Evolutionary conservation across 2,888 invertebrate genomes (phyloP), one percentile per base, ranked within the genome.

Genomic region (Drosophila mulleri): DNA sequence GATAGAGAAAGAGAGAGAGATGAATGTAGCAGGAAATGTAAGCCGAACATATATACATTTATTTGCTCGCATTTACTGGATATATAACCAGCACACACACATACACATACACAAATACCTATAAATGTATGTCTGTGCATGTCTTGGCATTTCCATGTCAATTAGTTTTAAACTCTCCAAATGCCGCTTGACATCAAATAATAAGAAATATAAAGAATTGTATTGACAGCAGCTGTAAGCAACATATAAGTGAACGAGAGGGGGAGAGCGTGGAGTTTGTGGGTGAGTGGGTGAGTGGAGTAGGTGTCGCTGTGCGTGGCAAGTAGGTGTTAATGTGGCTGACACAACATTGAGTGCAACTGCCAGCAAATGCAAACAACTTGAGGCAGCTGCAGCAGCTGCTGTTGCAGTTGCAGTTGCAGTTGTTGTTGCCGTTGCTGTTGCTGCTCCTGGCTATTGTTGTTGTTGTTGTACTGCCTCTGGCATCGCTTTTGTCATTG

Each of bases 21-120:
- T 77, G 80, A 75, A 74, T 87, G 80, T 62, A 63, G 65, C 71
- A 67, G 87, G 71, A 84, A 82, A 84, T 84, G 72, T 83, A 74
- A 76, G 70, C 3, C 9, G 3, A 41, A 9, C 4, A 18, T 18
- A 42, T 42, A 42, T 11, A 42, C 11, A 42, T 42, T 18, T 11
- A 42, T 42, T 42, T 11, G 9, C 52, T 53, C 47, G 53, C 56
- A 67, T 73, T 58, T 67, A 50, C 78, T 60, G 52, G 14, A 37
- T n/a, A 23, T 42, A 42, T 56, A 61, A 62, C 60, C 56, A 37
- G 14, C 5, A 32, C 47, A 48, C 23, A 48, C 11, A 54, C 11
- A 16, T 37, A 42, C 23, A 66, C 29, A 29, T 8, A 29, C 8
- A 8, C 7, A 45, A 8, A 23, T 42, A 39, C 59, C 18, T 56